Percentiles rank a stretch among this genome's conserved stretches.
phyloP scores from a whole-genome alignment of 2,797 vertebrate genomes.

The Gymnothorax reevesii region DNA sequence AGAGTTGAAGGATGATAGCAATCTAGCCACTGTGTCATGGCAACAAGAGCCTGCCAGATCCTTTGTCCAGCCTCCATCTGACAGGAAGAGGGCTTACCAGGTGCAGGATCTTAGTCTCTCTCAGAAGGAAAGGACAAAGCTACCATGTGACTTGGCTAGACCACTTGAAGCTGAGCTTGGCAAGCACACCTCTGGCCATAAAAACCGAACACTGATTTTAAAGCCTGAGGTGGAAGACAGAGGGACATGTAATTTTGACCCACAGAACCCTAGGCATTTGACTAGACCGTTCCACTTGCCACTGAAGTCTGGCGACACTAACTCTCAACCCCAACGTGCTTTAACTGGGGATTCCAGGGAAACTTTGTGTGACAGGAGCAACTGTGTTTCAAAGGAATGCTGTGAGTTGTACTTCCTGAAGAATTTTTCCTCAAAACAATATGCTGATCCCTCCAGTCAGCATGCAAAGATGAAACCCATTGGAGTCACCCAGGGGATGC shows the following conservation, averaged over 20 bases:
- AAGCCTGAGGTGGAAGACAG: constrained; percentile 40
- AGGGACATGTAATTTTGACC: constrained; percentile 47
- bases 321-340: constrained; percentile 45
- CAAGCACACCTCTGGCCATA: not conserved
- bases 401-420: constrained; percentile 50
- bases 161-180: constrained; percentile 41
- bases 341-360: constrained; percentile 50
- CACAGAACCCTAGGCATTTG: constrained; percentile 53
- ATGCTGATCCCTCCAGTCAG: constrained; percentile 59
- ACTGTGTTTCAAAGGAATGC: constrained; percentile 55
- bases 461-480: constrained; percentile 62
- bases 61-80: constrained; percentile 53
- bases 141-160: constrained; percentile 28
- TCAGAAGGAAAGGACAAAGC: constrained; percentile 30
- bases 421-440: constrained; percentile 50
- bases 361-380: constrained; percentile 44
- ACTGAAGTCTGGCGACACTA: constrained; percentile 57
- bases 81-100: constrained; percentile 49
- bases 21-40: constrained; percentile 58
- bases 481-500: constrained; percentile 65
- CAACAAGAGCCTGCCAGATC: constrained; percentile 63
- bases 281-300: constrained; percentile 63
- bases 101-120: constrained; percentile 42
- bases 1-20: constrained; percentile 52
- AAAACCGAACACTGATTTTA: constrained; percentile 35